phyloP scores from a whole-genome alignment of 2,888 invertebrate genomes.

The Spicauda simplicius region DNA sequence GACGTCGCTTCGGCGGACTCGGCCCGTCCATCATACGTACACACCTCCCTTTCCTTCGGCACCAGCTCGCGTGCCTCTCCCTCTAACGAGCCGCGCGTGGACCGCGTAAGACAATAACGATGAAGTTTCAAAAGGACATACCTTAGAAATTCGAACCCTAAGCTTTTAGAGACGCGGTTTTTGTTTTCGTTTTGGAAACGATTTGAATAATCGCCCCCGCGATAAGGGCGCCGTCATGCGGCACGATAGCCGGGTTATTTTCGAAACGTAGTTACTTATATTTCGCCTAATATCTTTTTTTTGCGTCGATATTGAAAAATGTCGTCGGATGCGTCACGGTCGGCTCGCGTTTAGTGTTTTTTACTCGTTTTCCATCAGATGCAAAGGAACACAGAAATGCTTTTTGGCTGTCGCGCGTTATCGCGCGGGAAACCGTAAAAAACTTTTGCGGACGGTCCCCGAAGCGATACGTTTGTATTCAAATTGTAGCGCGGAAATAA shows the following conservation, averaged over 20 bases:
- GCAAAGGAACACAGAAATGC: conserved; percentile 78
- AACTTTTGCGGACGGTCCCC: conserved; percentile 57
- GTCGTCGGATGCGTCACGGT: conserved; percentile 71
- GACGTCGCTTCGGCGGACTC: conserved; percentile 69
- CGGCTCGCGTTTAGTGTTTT: conserved; percentile 54
- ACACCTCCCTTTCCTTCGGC: conserved; percentile 53
- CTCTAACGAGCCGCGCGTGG: conserved; percentile 64
- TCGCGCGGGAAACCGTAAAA: conserved; percentile 67
- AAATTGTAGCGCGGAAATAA: conserved; percentile 54
- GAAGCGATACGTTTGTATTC: conserved; percentile 66
- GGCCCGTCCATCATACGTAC: conserved; percentile 74
- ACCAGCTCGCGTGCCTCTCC: conserved; percentile 45
- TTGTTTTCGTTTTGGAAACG: conserved; percentile 42
- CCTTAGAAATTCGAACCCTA: conserved; percentile 60
- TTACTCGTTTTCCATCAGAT: conserved; percentile 52
- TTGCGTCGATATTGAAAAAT: conserved; percentile 72
- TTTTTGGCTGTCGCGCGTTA: conserved; percentile 78
- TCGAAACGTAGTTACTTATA: conserved; percentile 45
- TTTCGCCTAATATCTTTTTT: conserved; percentile 54
- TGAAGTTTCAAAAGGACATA: conserved; percentile 62
- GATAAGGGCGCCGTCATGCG: conserved; percentile 50
- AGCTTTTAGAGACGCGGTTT: conserved; percentile 46
- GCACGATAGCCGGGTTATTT: conserved; percentile 46
- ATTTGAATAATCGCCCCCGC: conserved; percentile 47
- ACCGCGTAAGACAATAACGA: conserved; percentile 74